Conservation (phyloP, 2,888 invertebrate genomes). For the Cyclophora punctaria region DNA sequence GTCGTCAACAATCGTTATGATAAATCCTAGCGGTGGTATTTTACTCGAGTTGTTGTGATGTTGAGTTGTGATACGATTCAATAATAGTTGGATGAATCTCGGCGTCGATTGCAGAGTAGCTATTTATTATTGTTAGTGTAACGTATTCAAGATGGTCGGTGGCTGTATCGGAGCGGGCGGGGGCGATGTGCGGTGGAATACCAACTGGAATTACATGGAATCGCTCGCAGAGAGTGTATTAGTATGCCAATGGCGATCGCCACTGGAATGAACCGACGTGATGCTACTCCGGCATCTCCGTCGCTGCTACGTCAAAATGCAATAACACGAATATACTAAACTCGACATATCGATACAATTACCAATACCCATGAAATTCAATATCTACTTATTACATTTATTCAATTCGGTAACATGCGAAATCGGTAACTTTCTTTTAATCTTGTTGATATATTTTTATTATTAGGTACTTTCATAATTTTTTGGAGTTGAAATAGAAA, state of each 20-base stretch:
- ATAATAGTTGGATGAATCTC: constrained; percentile 8
- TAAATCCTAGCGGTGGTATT: no score
- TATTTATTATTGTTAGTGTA: constrained; percentile 35
- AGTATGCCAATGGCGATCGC: constrained; percentile 63
- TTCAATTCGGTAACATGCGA: no score
- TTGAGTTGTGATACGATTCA: no score
- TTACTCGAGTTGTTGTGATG: no score
- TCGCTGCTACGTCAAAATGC: constrained; percentile 54
- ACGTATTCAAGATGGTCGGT: constrained; percentile 67
- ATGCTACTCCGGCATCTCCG: constrained; percentile 38
- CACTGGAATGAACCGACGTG: constrained; percentile 69
- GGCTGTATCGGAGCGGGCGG: constrained; percentile 37
- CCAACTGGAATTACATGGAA: constrained; percentile 60
- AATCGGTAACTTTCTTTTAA: no score
- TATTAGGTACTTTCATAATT: no score
- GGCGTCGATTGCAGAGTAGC: constrained; percentile 20
- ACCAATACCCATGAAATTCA: no score
- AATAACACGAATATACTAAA: constrained; percentile 52
- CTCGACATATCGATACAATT: not conserved
- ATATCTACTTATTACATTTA: no score
- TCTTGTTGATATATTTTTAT: no score
- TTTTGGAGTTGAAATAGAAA: no score
- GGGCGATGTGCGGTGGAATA: constrained; percentile 33
- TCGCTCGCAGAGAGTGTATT: constrained; percentile 59
- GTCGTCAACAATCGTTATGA: not conserved